Evolutionary conservation across 2,113 vertebrate species (phyloP).

Genomic region (Onychostoma macrolepis): DNA sequence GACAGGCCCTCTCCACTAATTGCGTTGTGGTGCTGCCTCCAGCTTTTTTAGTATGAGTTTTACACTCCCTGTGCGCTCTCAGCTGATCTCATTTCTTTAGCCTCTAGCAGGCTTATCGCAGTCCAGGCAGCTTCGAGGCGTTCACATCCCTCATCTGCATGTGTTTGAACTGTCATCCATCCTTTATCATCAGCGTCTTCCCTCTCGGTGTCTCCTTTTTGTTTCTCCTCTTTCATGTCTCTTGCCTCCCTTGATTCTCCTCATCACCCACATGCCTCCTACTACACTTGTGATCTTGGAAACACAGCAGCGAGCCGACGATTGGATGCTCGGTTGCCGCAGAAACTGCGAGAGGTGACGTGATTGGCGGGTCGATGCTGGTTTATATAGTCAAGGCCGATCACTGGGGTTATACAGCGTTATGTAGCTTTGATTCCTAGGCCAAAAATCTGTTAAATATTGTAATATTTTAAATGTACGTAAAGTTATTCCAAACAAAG

Average conservation of each 20-base stretch:
- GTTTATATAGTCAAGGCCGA: neutral
- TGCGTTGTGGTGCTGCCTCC: neutral
- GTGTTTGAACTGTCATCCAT: slow-evolving; percentile 60
- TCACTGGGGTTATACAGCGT: neutral
- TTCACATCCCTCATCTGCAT: slow-evolving; percentile 60
- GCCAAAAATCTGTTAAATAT: neutral
- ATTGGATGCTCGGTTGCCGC: slow-evolving; percentile 46
- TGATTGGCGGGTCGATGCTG: neutral
- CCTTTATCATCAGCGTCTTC: slow-evolving; percentile 19
- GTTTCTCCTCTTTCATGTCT: slow-evolving; percentile 25
- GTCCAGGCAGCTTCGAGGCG: slow-evolving; percentile 50
- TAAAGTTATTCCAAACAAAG: neutral
- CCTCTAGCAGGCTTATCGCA: neutral
- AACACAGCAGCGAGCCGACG: neutral
- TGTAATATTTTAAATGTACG: too few relatives aligned
- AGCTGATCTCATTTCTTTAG: slow-evolving; percentile 46
- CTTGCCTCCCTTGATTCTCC: slow-evolving; percentile 23
- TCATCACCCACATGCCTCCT: slow-evolving; percentile 54
- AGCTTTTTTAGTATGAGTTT: neutral
- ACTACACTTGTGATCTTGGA: slow-evolving; percentile 44
- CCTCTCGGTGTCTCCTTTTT: slow-evolving; percentile 33
- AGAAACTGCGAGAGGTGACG: slow-evolving; percentile 42
- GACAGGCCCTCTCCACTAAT: slow-evolving; percentile 10
- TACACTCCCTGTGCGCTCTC: neutral
- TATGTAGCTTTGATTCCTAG: neutral